phyloP scores from a whole-genome alignment of 2,888 invertebrate species.

The Oxycera nigricornis region DNA sequence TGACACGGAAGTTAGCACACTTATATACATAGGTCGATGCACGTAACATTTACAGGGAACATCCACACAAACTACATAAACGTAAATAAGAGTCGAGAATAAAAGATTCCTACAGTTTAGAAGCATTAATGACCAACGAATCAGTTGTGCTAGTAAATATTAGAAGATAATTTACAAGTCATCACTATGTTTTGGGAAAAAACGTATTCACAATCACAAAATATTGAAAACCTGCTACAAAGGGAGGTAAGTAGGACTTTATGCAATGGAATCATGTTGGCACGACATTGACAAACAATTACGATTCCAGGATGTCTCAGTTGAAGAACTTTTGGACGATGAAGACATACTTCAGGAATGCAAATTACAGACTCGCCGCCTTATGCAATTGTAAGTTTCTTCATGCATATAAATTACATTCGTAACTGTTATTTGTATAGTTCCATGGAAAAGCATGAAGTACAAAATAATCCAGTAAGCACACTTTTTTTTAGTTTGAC shows the following conservation, averaged over 20 bases:
- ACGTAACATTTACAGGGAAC: too few relatives aligned
- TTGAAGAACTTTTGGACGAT: constrained; percentile 90
- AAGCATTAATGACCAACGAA: too few relatives aligned
- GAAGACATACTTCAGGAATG: constrained; percentile 96
- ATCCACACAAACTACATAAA: too few relatives aligned
- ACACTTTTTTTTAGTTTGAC: constrained; percentile 71
- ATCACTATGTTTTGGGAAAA: constrained; percentile 62
- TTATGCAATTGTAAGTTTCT: constrained; percentile 95
- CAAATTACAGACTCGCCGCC: constrained; percentile 87
- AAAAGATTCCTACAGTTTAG: too few relatives aligned
- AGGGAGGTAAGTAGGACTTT: constrained; percentile 56
- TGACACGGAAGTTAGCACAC: too few relatives aligned
- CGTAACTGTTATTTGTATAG: neutral
- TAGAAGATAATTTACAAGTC: constrained; percentile 41
- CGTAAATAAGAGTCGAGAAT: too few relatives aligned
- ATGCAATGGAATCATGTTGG: neutral
- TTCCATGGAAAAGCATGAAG: constrained; percentile 7
- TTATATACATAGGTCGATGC: too few relatives aligned
- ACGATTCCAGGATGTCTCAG: constrained; percentile 80
- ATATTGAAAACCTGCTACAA: constrained; percentile 61
- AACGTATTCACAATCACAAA: constrained; percentile 61
- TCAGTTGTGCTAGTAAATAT: constrained; percentile 49
- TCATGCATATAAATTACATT: constrained; percentile 52
- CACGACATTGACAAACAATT: neutral
- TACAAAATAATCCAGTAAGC: neutral